Conservation (phyloP, 2,113 vertebrate genomes). For the Meriones unguiculatus region DNA sequence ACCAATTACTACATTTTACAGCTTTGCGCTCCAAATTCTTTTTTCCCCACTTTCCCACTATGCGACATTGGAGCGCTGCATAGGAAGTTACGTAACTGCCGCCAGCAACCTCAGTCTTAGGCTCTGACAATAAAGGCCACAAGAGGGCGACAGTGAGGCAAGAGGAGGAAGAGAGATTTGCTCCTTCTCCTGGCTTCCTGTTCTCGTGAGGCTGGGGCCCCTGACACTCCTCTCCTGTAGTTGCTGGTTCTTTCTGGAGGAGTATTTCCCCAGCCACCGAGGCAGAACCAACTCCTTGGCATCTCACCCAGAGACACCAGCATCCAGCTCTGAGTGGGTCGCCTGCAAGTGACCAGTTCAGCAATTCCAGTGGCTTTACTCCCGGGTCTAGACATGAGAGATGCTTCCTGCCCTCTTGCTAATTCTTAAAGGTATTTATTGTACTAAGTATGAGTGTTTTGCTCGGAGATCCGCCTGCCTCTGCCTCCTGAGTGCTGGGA, state of each 20-base stretch:
- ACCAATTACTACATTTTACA: background rate
- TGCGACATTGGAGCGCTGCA: background rate
- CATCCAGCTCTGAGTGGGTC: background rate
- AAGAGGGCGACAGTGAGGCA: constrained; percentile 62
- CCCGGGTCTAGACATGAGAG: background rate
- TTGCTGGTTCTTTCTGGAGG: background rate
- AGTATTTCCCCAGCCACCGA: background rate
- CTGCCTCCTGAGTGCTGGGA: background rate
- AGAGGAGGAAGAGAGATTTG: background rate
- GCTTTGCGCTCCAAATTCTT: background rate
- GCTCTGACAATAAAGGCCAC: constrained; percentile 52
- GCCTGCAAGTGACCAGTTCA: background rate
- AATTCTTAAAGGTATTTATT: background rate
- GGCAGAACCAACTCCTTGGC: background rate
- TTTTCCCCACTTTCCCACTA: background rate
- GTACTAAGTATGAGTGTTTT: background rate
- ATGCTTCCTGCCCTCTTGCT: background rate
- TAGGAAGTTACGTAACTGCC: background rate
- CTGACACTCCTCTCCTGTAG: background rate
- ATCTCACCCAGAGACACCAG: background rate
- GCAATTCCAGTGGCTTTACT: constrained; percentile 10
- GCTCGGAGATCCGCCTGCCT: too few relatives aligned
- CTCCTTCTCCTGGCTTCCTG: constrained; percentile 2
- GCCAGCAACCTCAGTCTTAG: background rate
- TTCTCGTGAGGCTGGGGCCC: background rate